A percentile compares a stretch with the other conserved stretches of the same genome.
Conservation (phyloP, 2,113 vertebrate species). For the Microcebus griseorufus region DNA sequence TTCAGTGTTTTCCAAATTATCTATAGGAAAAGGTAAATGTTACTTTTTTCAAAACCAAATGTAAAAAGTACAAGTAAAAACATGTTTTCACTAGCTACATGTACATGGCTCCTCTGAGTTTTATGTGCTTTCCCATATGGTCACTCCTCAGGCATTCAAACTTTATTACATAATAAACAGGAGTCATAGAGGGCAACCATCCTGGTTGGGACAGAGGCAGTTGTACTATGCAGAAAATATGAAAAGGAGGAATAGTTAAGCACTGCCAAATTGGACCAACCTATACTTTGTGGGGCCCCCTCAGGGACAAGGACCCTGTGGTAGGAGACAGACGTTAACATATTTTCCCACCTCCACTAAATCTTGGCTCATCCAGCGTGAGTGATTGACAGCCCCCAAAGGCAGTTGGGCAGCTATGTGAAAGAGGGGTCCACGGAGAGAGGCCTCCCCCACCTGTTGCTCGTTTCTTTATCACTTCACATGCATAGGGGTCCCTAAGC, state of each 20-base stretch:
- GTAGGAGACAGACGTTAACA: neutral
- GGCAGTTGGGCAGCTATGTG: constrained; percentile 52
- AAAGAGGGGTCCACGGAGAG: constrained; percentile 54
- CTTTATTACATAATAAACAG: neutral
- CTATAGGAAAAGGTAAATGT: neutral
- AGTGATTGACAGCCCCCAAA: constrained; percentile 73
- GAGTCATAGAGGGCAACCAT: neutral
- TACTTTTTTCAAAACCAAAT: neutral
- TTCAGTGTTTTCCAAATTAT: neutral
- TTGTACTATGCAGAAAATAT: neutral
- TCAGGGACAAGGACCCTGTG: neutral
- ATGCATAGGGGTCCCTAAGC: constrained; percentile 74
- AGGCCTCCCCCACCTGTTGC: constrained; percentile 74
- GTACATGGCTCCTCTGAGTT: neutral
- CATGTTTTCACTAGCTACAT: neutral
- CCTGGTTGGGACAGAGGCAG: neutral
- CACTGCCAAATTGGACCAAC: neutral
- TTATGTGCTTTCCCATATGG: neutral
- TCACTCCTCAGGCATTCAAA: neutral
- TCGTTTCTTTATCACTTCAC: constrained; percentile 76
- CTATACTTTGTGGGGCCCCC: fast-evolving
- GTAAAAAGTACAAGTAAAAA: neutral
- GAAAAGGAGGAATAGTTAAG: neutral
- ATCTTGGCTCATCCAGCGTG: constrained; percentile 39
- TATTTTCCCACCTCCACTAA: constrained; percentile 6